phyloP scores from a whole-genome alignment of 1,140 invertebrate genomes.

The Augochlora pura region DNA sequence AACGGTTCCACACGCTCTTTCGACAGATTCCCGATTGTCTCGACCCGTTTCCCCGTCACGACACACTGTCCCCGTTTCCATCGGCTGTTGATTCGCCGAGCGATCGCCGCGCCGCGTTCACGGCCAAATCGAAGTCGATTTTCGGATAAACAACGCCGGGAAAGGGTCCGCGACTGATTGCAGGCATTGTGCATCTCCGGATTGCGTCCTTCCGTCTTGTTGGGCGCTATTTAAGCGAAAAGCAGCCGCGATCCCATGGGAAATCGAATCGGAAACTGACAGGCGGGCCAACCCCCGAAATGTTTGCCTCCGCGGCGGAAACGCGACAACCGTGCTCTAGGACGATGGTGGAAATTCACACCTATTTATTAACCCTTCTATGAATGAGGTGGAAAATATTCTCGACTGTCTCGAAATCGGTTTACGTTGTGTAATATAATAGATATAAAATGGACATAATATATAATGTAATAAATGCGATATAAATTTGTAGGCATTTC shows the following conservation, averaged over 20 bases:
- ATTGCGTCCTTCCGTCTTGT: conserved; percentile 2
- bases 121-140: background rate
- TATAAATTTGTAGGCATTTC: no score
- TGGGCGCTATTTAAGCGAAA: conserved; percentile 1
- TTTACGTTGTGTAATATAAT: no score
- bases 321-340: no score
- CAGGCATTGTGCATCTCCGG: background rate
- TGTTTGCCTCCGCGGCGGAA: background rate
- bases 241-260: background rate
- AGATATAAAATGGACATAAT: no score
- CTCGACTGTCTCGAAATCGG: no score
- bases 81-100: background rate
- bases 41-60: background rate
- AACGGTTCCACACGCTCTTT: background rate
- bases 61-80: background rate
- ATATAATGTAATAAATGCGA: no score
- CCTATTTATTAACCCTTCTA: no score
- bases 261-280: background rate
- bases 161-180: background rate
- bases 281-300: background rate
- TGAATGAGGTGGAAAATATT: no score
- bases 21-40: background rate
- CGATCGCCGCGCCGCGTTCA: background rate
- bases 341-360: no score
- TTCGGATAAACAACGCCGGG: background rate